Conservation (phyloP, 2,888 invertebrate genomes). For the Dione juno region DNA sequence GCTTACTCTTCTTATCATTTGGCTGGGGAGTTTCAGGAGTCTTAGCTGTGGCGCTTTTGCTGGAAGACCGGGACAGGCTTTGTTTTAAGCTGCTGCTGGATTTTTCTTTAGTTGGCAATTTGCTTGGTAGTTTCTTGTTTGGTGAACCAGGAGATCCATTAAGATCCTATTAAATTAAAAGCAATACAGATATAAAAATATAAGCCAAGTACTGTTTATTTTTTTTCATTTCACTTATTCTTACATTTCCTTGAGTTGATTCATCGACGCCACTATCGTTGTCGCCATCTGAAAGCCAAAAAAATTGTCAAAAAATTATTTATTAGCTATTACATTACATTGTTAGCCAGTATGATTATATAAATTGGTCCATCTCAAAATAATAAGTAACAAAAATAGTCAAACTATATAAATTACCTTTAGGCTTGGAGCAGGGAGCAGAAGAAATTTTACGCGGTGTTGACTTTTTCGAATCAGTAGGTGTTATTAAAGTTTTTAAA, state of each 20-base stretch:
- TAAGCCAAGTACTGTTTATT: background rate
- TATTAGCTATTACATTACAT: background rate
- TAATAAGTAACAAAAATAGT: constrained; percentile 18
- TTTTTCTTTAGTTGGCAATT: constrained; percentile 78
- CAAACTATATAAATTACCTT: constrained; percentile 65
- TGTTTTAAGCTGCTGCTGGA: constrained; percentile 78
- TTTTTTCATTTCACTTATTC: constrained; percentile 51
- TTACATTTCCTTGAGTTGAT: constrained; percentile 91
- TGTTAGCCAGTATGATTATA: constrained; percentile 11
- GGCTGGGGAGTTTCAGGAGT: constrained; percentile 87
- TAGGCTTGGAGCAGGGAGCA: constrained; percentile 71
- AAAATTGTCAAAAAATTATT: background rate
- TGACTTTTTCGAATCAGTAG: constrained; percentile 66
- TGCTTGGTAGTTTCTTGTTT: constrained; percentile 87
- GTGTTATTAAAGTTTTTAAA: constrained; percentile 58
- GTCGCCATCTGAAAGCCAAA: constrained; percentile 87
- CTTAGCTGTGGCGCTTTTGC: constrained; percentile 85
- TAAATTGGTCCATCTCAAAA: constrained; percentile 66
- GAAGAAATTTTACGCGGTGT: constrained; percentile 74
- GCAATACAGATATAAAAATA: constrained; percentile 26
- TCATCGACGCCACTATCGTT: constrained; percentile 93
- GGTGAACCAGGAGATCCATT: constrained; percentile 90
- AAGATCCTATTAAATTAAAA: constrained; percentile 70
- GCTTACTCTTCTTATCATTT: constrained; percentile 88
- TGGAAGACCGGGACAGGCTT: constrained; percentile 83